Percentiles rank a stretch among this genome's conserved stretches.
Conservation (phyloP, 2,888 invertebrate genomes). For the Xanthorhoe spadicearia region DNA sequence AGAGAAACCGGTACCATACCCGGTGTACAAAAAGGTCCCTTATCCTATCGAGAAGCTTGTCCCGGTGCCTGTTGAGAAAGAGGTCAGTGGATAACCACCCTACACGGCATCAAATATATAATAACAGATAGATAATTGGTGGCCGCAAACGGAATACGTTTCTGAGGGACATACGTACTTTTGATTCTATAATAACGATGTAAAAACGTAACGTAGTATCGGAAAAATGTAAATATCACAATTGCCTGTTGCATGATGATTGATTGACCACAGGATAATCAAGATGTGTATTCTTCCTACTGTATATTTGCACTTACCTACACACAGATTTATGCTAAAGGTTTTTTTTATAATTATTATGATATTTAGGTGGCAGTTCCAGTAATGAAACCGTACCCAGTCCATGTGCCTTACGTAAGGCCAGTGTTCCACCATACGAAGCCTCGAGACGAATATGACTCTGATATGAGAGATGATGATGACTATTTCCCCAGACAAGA, state of each 20-base stretch:
- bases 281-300: slow-evolving; percentile 9
- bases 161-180: slow-evolving; percentile 5
- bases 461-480: slow-evolving; percentile 59
- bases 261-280: slow-evolving; percentile 14
- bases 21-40: slow-evolving; percentile 89
- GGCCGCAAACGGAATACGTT: slow-evolving; percentile 19
- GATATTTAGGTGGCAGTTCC: slow-evolving; percentile 86
- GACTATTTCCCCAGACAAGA: slow-evolving; percentile 69
- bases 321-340: neutral
- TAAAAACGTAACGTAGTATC: neutral
- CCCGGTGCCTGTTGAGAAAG: slow-evolving; percentile 90
- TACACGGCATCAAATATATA: slow-evolving; percentile 2
- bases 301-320: slow-evolving; percentile 20
- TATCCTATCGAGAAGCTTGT: slow-evolving; percentile 90
- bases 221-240: slow-evolving; percentile 37
- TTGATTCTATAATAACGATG: slow-evolving; percentile 2
- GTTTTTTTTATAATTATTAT: slow-evolving; percentile 8
- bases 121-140: slow-evolving; percentile 4
- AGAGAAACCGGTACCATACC: slow-evolving; percentile 87
- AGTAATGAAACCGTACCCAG: slow-evolving; percentile 90
- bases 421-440: slow-evolving; percentile 81
- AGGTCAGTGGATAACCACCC: slow-evolving; percentile 73
- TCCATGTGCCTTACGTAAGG: slow-evolving; percentile 87
- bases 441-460: slow-evolving; percentile 58
- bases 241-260: slow-evolving; percentile 41